Percentiles rank a stretch among this genome's conserved stretches.
Evolutionary conservation across 1,140 invertebrate species (phyloP).

Genomic region (Cydia fagiglandana): DNA sequence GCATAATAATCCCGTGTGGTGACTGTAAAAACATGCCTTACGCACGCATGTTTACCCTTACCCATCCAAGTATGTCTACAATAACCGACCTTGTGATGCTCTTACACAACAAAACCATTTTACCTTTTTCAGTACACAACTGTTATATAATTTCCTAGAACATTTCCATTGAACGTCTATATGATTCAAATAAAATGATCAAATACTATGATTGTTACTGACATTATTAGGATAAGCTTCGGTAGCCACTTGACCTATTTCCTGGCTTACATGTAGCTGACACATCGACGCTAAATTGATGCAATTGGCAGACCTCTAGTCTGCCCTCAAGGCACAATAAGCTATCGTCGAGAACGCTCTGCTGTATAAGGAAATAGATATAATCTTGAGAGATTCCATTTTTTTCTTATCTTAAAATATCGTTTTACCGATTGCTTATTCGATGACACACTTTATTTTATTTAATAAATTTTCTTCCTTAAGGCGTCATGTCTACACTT

Average conservation of each 20-base stretch:
- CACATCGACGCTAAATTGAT: constrained; percentile 16
- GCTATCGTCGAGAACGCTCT: not conserved
- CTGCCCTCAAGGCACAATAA: constrained; percentile 1
- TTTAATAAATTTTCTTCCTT: no score
- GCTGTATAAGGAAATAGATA: constrained; percentile 1
- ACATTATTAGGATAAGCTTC: not conserved
- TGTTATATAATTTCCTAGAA: not conserved
- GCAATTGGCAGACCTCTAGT: constrained; percentile 9
- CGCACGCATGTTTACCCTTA: no score
- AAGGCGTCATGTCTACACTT: no score
- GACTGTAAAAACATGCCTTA: no score
- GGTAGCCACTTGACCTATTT: constrained; percentile 5
- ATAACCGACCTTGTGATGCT: no score
- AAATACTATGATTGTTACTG: not conserved
- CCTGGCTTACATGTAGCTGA: not conserved
- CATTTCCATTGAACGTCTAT: not conserved
- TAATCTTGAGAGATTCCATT: not conserved
- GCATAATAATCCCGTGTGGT: no score
- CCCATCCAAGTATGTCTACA: no score
- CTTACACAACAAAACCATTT: no score
- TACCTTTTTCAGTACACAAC: no score
- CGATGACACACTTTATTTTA: no score
- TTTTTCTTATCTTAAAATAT: not conserved
- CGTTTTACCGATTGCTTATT: no score
- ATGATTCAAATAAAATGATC: not conserved